Base-by-base conservation (phyloP, 2,113 vertebrate genomes). In the Nibea coibor region DNA sequence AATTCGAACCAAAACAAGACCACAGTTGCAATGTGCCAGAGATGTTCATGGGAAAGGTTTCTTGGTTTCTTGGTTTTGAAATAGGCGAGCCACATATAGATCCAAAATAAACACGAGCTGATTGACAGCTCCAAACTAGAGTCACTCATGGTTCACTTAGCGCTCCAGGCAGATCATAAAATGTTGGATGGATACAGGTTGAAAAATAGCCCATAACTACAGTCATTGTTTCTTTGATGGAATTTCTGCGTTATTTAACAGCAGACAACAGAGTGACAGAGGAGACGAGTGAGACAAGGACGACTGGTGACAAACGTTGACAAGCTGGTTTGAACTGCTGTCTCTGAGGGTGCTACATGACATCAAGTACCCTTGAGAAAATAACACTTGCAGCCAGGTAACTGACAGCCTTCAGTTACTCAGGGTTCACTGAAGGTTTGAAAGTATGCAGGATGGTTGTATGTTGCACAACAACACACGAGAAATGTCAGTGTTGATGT, bases 81-180 rank as follows among this genome's bases (percentile, higher is more conserved):
- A 39, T 20, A 53, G 26, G 10, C 5, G 1, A 42, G 20, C 15
- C 39, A 47, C 35, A 56, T 69, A 57, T 3, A 56, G n/a, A 58
- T 65, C 10, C 15, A 39, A 53, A 50, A 19, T 39, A 72, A 53
- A 72, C 28, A 65, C 0, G 1, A 39, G 24, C 19, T 61, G 68
- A 83, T 15, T 83, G 81, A 83, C 81, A 68, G 81, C 45, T 50
- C 54, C 20, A 67, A 65, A 66, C 53, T 53, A 56, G 39, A 59
- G 57, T 75, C 65, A 19, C 71, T 58, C 10, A 3, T 17, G 58
- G 56, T 58, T 83, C 67, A 72, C 17, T 15, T 58, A 51, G 12
- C 28, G n/a, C 66, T 51, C 15, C 28, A 73, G 68, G 45, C 53
- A 42, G 17, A 47, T 19, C 15, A 4, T 4, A 28, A 63, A n/a